Conservation (phyloP, 2,113 vertebrate genomes). For the Andinoacara biseriatus region DNA sequence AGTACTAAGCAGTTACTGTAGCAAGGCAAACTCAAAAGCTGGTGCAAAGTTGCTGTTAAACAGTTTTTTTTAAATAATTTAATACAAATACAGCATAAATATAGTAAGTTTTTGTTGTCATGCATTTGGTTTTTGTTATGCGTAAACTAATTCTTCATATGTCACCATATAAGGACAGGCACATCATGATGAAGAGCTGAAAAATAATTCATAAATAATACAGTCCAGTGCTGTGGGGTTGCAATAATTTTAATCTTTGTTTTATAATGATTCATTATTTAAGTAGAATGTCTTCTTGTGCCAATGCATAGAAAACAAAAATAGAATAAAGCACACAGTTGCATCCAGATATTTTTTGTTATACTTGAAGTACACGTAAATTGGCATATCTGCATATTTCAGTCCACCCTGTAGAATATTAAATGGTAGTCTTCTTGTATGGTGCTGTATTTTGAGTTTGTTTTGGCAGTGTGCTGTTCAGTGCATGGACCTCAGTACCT, state of each 20-base stretch:
- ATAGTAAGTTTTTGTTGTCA: not conserved
- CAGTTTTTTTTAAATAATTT: not conserved
- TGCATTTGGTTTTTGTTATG: not conserved
- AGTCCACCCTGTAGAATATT: not conserved
- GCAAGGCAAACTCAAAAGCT: not conserved
- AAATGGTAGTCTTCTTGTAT: not conserved
- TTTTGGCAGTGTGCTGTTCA: slow-evolving; percentile 11
- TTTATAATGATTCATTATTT: no score
- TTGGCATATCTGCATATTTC: not conserved
- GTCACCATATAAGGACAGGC: not conserved
- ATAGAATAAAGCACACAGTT: no score
- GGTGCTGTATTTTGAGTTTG: slow-evolving; percentile 17
- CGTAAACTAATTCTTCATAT: not conserved
- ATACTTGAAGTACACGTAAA: not conserved
- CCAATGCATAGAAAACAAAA: no score
- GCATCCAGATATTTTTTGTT: not conserved
- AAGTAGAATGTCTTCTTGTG: no score
- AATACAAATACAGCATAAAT: not conserved
- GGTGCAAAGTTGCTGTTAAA: slow-evolving; percentile 21
- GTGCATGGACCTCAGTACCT: slow-evolving; percentile 19
- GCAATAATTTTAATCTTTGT: no score
- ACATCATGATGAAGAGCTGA: not conserved
- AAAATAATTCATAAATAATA: no score
- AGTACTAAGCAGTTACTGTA: not conserved
- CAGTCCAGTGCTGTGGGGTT: no score